phyloP scores from a whole-genome alignment of 2,797 vertebrate genomes.

The Rhynchotus rufescens region DNA sequence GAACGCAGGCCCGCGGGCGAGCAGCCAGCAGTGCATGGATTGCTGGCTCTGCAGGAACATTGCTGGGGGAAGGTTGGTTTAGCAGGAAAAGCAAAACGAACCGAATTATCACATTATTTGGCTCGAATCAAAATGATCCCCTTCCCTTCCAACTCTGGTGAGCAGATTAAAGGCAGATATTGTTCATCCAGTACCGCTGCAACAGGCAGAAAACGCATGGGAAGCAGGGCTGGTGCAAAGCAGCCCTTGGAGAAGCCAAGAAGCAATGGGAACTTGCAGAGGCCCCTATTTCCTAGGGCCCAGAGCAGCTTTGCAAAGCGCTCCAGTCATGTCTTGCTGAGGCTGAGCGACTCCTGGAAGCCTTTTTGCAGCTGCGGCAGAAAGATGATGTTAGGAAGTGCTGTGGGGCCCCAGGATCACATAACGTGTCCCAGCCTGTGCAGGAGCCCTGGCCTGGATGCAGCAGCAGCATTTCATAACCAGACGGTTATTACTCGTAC shows the following conservation, averaged over 20 bases:
- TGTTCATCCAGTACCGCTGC: not conserved
- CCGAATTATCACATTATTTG: not conserved
- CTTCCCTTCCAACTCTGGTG: not conserved
- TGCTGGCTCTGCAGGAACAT: not conserved
- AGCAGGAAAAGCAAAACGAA: not conserved
- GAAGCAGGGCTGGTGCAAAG: not conserved
- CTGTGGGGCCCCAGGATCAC: not conserved
- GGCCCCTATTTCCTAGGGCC: not conserved
- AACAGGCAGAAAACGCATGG: not conserved
- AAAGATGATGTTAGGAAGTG: rapidly evolving
- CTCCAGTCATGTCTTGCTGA: not conserved
- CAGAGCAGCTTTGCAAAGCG: not conserved
- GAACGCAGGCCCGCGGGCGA: rapidly evolving
- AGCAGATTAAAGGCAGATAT: not conserved
- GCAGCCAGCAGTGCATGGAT: not conserved
- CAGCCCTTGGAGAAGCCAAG: no score
- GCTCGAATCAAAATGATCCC: not conserved
- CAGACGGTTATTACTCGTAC: rapidly evolving
- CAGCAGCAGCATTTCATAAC: not conserved
- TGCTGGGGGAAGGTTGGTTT: not conserved
- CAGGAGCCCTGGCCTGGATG: rapidly evolving
- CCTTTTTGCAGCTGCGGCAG: rapidly evolving
- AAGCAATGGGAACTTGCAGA: rapidly evolving
- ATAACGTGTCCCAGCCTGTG: rapidly evolving
- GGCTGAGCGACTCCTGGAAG: not conserved